These are phyloP conservation scores for Todus mexicanus DNA, from an alignment of 2,797 vertebrate species.

Conservation along the genomic window DNA sequence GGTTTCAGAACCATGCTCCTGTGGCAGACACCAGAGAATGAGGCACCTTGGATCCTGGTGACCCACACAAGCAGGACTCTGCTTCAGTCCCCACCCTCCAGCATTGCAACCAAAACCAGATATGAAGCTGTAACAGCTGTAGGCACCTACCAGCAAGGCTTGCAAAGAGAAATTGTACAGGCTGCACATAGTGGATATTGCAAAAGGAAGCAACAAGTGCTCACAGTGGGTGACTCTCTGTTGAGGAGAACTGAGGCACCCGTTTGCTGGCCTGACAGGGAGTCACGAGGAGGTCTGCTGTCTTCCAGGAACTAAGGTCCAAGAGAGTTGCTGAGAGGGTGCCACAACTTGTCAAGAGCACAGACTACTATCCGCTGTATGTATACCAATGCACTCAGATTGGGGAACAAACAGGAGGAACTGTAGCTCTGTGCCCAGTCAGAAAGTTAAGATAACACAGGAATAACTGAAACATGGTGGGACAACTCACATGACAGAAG, in stretches of 20 bases:
- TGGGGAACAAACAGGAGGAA: not conserved
- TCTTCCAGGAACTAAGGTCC: too few relatives aligned
- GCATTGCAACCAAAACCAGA: not conserved
- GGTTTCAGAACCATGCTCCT: not conserved
- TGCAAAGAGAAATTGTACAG: too few relatives aligned
- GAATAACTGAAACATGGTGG: not conserved
- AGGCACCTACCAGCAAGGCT: not conserved
- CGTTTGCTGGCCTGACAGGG: not conserved
- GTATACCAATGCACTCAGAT: not conserved
- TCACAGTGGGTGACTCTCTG: not conserved
- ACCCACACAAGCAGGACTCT: not conserved
- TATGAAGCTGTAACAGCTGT: not conserved
- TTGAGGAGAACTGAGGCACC: not conserved
- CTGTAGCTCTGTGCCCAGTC: not conserved
- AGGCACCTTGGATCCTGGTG: not conserved
- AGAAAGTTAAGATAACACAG: not conserved
- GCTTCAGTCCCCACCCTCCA: not conserved
- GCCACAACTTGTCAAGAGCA: not conserved
- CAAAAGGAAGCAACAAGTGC: not conserved
- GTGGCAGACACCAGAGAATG: not conserved
- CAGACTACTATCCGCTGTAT: not conserved
- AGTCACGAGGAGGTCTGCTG: too few relatives aligned
- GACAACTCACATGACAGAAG: not conserved
- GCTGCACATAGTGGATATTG: not conserved
- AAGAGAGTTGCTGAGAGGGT: not conserved